Percentiles rank a stretch among this genome's conserved stretches.
Conservation (phyloP, 2,888 invertebrate species). For the Phragmatobia fuliginosa region DNA sequence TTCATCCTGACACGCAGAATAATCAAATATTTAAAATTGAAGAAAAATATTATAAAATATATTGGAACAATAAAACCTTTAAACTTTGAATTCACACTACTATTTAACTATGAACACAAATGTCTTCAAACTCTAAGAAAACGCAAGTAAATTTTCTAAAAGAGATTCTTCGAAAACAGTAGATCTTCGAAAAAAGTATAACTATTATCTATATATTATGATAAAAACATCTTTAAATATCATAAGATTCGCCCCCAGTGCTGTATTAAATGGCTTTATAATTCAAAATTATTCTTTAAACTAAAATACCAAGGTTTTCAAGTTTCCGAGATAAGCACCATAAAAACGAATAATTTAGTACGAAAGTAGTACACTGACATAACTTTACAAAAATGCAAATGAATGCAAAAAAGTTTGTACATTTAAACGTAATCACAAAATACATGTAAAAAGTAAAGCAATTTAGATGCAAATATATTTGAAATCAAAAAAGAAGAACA, state of each 20-base stretch:
- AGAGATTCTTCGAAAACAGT: no score
- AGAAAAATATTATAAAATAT: no score
- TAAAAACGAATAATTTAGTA: not conserved
- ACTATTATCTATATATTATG: no score
- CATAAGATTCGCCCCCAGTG: not conserved
- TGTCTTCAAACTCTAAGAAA: no score
- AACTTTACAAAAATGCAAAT: not conserved
- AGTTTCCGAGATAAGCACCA: not conserved
- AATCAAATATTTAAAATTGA: not conserved
- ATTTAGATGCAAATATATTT: not conserved
- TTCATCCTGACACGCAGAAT: conserved; percentile 67
- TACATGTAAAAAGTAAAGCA: not conserved
- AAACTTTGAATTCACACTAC: not conserved
- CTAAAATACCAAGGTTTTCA: not conserved
- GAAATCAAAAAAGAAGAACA: not conserved
- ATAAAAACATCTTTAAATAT: not conserved
- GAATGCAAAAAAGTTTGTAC: not conserved
- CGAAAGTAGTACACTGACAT: not conserved
- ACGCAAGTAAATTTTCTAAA: no score
- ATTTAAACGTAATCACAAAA: not conserved
- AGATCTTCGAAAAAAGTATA: no score
- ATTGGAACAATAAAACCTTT: not conserved
- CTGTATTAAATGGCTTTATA: not conserved
- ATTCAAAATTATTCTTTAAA: not conserved
- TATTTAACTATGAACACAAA: no score